Evolutionary conservation across 2,113 vertebrate genomes (phyloP).

Genomic region (Danio rerio): DNA sequence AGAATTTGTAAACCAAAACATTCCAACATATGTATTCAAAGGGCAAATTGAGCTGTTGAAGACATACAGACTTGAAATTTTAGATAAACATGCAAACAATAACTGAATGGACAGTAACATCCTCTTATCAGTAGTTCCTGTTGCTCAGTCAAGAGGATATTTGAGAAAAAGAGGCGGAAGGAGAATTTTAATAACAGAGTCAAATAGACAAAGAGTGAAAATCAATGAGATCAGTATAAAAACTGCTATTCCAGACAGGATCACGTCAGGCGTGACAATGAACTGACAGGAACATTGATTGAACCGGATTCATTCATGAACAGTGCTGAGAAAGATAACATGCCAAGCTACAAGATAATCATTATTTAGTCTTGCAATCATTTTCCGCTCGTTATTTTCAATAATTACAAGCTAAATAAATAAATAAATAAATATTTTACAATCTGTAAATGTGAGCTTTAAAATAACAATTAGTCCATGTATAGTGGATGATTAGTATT

Average conservation of each 20-base stretch:
- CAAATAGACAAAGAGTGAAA: neutral
- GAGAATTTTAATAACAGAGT: constrained; percentile 4
- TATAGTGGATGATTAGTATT: too few relatives aligned
- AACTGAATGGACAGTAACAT: neutral
- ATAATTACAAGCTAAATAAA: too few relatives aligned
- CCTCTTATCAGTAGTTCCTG: neutral
- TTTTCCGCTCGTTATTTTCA: neutral
- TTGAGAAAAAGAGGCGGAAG: neutral
- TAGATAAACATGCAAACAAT: neutral
- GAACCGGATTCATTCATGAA: neutral
- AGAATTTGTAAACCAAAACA: neutral
- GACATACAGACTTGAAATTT: neutral
- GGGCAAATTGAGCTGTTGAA: neutral
- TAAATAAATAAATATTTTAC: neutral
- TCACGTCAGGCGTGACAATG: neutral
- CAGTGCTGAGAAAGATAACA: neutral
- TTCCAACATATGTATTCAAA: neutral
- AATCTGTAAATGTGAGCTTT: neutral
- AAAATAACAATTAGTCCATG: too few relatives aligned
- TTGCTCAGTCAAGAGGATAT: neutral
- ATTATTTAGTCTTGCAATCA: neutral
- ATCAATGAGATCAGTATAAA: neutral
- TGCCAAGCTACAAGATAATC: neutral
- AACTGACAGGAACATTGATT: neutral
- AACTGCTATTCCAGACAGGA: constrained; percentile 1